Percentiles rank a stretch among this genome's conserved stretches.
phyloP scores from a whole-genome alignment of 2,113 vertebrate species.

The Apodemus speciosus region DNA sequence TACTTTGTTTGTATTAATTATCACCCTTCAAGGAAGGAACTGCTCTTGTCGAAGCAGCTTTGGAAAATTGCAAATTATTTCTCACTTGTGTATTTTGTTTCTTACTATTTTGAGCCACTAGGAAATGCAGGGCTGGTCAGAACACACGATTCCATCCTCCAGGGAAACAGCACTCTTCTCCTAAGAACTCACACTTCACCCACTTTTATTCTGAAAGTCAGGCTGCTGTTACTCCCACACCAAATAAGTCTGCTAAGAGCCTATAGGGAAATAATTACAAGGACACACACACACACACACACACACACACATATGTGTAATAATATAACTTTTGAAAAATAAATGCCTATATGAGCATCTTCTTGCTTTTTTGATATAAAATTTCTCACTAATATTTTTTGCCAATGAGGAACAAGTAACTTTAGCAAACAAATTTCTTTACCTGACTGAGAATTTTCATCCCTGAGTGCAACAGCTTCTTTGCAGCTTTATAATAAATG shows the following conservation, averaged over 20 bases:
- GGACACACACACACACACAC: no score
- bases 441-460: conserved; percentile 99
- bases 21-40: background rate
- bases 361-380: background rate
- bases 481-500: conserved; percentile 97
- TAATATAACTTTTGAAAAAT: background rate
- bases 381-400: background rate
- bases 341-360: conserved; percentile 47
- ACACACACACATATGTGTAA: background rate
- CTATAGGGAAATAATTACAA: conserved; percentile 35
- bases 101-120: background rate
- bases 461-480: conserved; percentile 96
- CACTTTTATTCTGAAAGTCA: conserved; percentile 18
- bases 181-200: background rate
- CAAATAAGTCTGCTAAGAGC: background rate
- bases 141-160: background rate
- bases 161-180: background rate
- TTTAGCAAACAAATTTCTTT: conserved; percentile 72
- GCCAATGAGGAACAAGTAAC: background rate
- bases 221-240: background rate
- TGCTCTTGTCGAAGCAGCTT: background rate
- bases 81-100: background rate
- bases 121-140: background rate
- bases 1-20: background rate
- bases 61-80: background rate